These are phyloP conservation scores for Machimus atricapillus DNA, from an alignment of 2,888 invertebrate genomes.

Conservation along the genomic window DNA sequence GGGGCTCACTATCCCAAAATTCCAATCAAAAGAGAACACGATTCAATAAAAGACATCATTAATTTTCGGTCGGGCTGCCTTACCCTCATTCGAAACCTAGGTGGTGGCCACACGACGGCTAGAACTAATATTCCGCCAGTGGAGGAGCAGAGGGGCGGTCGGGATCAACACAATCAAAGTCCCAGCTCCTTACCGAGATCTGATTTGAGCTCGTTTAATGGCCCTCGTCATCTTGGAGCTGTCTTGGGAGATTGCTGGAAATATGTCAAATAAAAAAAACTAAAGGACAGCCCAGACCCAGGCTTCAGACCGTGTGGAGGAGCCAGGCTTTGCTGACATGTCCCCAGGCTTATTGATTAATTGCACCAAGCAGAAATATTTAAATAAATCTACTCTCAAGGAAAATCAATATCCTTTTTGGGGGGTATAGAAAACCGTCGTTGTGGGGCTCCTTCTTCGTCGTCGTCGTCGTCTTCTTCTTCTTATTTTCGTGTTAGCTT, in stretches of 20 bases:
- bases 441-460: not conserved
- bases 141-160: not conserved
- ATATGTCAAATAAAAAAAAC: constrained; percentile 36
- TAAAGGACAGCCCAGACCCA: not conserved
- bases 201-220: constrained; percentile 59
- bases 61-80: constrained; percentile 45
- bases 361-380: constrained; percentile 44
- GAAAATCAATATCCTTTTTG: constrained; percentile 46
- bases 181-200: constrained; percentile 62
- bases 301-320: constrained; percentile 49
- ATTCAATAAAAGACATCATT: constrained; percentile 49
- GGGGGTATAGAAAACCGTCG: constrained; percentile 19
- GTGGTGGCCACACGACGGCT: constrained; percentile 62
- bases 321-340: constrained; percentile 66
- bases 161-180: constrained; percentile 34
- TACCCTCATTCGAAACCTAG: constrained; percentile 56
- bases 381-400: constrained; percentile 43
- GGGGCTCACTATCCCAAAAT: constrained; percentile 39
- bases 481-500: constrained; percentile 19
- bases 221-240: constrained; percentile 37
- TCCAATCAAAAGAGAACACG: constrained; percentile 47
- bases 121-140: constrained; percentile 64
- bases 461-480: not conserved
- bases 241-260: constrained; percentile 32
- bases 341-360: constrained; percentile 46